Base-by-base conservation (phyloP, 2,113 vertebrate species). In the Onychostoma macrolepis region DNA sequence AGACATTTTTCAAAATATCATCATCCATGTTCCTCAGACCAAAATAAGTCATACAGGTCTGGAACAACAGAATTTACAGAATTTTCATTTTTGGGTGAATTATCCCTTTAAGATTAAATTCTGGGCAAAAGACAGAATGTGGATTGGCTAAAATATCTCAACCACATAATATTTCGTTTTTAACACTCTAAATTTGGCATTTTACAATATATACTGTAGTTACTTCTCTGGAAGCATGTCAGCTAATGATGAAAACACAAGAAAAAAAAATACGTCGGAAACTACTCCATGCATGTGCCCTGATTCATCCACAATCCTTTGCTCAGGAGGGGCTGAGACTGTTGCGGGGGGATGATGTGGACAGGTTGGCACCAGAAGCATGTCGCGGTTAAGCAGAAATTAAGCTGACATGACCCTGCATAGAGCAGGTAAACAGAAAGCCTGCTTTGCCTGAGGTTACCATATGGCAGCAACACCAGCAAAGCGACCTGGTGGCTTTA, bases 381-480 rank as follows among this genome's bases (percentile, higher is more conserved):
- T 92, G 92, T 93, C 93, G 94, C 83, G 77, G 92, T 93, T 93
- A 90, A 92, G 90, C 91, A 91, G 91, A 93, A 92, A 92, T 89
- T 88, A 93, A 93, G 91, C 90, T 94, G 94, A 94, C 93, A 92
- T 93, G 93, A 95, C 94, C 95, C 94, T 89, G 90, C 93, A 91
- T 91, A 91, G 90, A 92, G 93, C 93, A 94, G 93, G 94, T 94
- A 95, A 94, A 95, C 94, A 94, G 92, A 93, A 92, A 94, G 93
- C 92, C 93, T 94, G 93, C 92, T 94, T 92, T 84, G 94, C 95
- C 94, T 93, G 90, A 87, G 95, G 94, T 94, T 92, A 92, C 94
- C 95, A 95, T 95, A 93, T 95, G 95, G 94, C 90, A 92, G 89
- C 87, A 92, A 92, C 92, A 93, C 93, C 89, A 89, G 91, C 87